Percentiles rank a stretch among this genome's conserved stretches.
Conservation (phyloP, 2,888 invertebrate species). For the Lamproptera curius region DNA sequence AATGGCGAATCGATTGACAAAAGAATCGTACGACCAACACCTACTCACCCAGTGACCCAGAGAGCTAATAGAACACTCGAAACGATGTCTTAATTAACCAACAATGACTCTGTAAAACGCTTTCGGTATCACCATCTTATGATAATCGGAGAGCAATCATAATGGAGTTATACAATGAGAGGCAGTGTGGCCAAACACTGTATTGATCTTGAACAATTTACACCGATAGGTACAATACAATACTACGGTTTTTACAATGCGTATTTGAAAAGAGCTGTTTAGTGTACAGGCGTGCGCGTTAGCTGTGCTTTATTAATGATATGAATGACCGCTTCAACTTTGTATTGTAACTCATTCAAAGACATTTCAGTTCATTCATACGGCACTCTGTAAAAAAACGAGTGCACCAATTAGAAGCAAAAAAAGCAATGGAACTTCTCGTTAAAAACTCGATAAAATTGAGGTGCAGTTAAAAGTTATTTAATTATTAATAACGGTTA, state of each 20-base stretch:
- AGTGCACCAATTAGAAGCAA: not conserved
- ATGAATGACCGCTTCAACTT: slow-evolving; percentile 46
- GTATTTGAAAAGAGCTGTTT: slow-evolving; percentile 53
- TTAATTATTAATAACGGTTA: too few species aligned
- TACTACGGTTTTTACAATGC: slow-evolving; percentile 52
- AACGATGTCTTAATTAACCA: slow-evolving; percentile 57
- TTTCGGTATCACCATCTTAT: slow-evolving; percentile 49
- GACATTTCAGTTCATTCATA: slow-evolving; percentile 12
- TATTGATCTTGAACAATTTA: slow-evolving; percentile 55
- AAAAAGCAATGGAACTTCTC: too few species aligned
- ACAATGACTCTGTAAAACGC: slow-evolving; percentile 56
- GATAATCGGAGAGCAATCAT: slow-evolving; percentile 50
- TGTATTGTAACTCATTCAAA: slow-evolving; percentile 22
- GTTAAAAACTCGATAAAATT: too few species aligned
- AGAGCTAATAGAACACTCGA: slow-evolving; percentile 51
- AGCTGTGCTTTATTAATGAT: slow-evolving; percentile 48
- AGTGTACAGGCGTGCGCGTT: slow-evolving; percentile 47
- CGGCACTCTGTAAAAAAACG: slow-evolving; percentile 7
- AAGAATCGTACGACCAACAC: slow-evolving; percentile 42
- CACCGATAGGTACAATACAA: slow-evolving; percentile 48
- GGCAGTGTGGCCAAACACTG: slow-evolving; percentile 42
- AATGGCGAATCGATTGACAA: slow-evolving; percentile 30
- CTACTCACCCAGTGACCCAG: slow-evolving; percentile 55
- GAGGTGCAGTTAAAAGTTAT: too few species aligned
- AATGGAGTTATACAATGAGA: slow-evolving; percentile 50